These are phyloP conservation scores for Pelmatolapia mariae DNA, from an alignment of 2,113 vertebrate genomes.

Conservation along the genomic window DNA sequence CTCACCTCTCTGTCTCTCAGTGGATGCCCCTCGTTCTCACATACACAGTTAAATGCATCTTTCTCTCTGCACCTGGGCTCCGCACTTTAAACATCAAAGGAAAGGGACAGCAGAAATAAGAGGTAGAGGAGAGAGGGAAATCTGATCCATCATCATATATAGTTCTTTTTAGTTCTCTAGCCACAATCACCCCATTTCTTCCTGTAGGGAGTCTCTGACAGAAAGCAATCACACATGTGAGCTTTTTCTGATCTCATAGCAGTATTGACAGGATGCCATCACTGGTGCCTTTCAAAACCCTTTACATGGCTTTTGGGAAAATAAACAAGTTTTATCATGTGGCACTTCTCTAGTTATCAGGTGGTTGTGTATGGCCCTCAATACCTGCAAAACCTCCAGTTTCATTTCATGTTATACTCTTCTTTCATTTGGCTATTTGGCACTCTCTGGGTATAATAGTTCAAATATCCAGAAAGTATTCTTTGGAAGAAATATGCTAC, in stretches of 20 bases:
- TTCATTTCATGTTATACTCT: not conserved
- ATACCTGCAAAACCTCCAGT: not conserved
- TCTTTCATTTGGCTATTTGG: not conserved
- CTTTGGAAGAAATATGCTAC: not conserved
- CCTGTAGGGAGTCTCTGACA: not conserved
- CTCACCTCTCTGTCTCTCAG: constrained; percentile 36
- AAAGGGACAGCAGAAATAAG: constrained; percentile 30
- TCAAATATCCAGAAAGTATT: not conserved
- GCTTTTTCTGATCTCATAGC: not conserved
- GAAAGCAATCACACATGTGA: not conserved
- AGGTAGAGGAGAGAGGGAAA: constrained; percentile 24
- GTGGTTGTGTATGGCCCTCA: not conserved
- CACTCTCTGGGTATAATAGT: not conserved
- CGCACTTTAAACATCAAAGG: constrained; percentile 54
- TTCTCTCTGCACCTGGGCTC: constrained; percentile 28
- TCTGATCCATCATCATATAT: constrained; percentile 43
- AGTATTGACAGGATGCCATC: not conserved
- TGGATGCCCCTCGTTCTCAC: constrained; percentile 3
- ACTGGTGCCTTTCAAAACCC: not conserved
- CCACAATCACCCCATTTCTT: not conserved
- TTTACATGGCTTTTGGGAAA: not conserved
- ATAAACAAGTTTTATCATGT: not conserved
- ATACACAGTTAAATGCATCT: constrained; percentile 13
- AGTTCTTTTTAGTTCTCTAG: not conserved
- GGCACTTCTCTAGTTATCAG: not conserved